Conservation (phyloP, 2,113 vertebrate species). For the Pterocles gutturalis region DNA sequence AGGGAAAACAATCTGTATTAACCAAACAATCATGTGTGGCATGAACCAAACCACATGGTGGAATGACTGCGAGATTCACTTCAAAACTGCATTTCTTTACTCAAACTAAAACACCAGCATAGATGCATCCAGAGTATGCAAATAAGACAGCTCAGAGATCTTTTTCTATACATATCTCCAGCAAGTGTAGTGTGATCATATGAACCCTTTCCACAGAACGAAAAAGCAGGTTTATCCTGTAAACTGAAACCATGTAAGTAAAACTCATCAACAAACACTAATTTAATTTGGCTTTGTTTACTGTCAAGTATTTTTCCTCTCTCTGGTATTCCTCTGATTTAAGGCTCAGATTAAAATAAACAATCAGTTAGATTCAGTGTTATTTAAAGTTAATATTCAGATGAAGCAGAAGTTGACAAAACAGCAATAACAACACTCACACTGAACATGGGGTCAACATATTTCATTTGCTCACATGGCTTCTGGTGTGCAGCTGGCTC, state of each 20-base stretch:
- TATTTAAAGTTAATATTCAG: background rate
- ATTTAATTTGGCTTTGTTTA: background rate
- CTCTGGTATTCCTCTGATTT: background rate
- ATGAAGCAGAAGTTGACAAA: background rate
- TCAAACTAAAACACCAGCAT: background rate
- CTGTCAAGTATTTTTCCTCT: background rate
- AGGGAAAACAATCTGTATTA: background rate
- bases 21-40: rapidly evolving
- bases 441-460: background rate
- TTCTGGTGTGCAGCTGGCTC: background rate
- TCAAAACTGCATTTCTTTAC: background rate
- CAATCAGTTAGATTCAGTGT: background rate
- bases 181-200: background rate
- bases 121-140: background rate
- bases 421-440: background rate
- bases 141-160: background rate
- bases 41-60: background rate
- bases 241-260: background rate
- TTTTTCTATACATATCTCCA: background rate
- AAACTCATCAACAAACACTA: background rate
- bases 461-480: background rate
- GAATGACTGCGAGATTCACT: background rate
- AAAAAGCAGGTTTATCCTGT: background rate
- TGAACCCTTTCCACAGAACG: background rate
- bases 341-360: background rate